These are phyloP conservation scores for Fregetta grallaria DNA, from an alignment of 2,113 vertebrate species.

Conservation along the genomic window DNA sequence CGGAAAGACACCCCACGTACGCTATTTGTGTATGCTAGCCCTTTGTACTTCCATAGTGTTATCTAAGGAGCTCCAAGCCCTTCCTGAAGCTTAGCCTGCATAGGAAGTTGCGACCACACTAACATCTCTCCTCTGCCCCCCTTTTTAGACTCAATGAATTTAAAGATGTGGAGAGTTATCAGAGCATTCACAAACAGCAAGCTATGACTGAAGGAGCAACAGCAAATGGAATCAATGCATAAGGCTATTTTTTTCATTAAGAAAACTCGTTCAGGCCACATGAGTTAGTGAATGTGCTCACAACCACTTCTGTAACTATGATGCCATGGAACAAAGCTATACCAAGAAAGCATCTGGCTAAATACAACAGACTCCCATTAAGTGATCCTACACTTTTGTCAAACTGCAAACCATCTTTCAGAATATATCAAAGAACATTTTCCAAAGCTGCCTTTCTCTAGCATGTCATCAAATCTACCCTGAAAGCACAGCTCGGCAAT, in stretches of 20 bases:
- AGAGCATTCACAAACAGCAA: background rate
- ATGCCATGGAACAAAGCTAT: conserved; percentile 66
- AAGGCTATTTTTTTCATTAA: conserved; percentile 2
- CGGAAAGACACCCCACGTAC: background rate
- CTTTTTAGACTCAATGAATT: background rate
- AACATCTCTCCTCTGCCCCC: background rate
- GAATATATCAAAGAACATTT: conserved; percentile 36
- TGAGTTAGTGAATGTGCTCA: conserved; percentile 34
- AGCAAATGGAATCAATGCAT: background rate
- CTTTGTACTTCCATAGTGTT: background rate
- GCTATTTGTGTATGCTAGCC: background rate
- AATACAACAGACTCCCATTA: conserved; percentile 51
- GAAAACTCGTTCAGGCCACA: background rate
- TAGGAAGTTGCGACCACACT: accelerated
- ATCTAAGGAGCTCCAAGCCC: background rate
- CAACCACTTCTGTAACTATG: conserved; percentile 55
- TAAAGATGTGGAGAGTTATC: background rate
- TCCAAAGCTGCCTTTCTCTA: conserved; percentile 43
- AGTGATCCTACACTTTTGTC: conserved; percentile 17
- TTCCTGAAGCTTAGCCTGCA: background rate
- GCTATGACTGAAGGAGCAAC: background rate
- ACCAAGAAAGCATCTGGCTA: conserved; percentile 69
- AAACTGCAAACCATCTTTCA: conserved; percentile 46
- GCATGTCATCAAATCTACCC: conserved; percentile 41
- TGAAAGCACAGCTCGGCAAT: conserved; percentile 28